phyloP scores from a whole-genome alignment of 1,140 invertebrate species.

The Pachypeltis micranthus region DNA sequence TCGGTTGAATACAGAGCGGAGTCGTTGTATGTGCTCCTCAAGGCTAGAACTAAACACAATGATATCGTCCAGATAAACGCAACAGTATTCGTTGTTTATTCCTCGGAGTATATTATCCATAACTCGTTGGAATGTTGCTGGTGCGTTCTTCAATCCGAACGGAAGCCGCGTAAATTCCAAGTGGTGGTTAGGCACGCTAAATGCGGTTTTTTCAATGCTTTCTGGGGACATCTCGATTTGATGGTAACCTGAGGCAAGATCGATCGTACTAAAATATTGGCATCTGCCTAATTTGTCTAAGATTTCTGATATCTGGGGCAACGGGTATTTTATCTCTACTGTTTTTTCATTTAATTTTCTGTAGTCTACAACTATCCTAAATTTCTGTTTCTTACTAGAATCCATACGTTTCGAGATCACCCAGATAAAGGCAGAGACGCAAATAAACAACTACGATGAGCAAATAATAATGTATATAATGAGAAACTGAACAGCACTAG shows the following conservation, averaged over 20 bases:
- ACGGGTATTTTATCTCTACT: conserved; percentile 12
- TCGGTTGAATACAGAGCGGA: conserved; percentile 26
- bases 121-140: conserved; percentile 21
- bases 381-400: conserved; percentile 22
- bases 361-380: conserved; percentile 26
- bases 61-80: conserved; percentile 39
- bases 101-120: conserved; percentile 29
- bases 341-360: conserved; percentile 24
- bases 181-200: conserved; percentile 21
- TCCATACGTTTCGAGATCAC: conserved; percentile 25
- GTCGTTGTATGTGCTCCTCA: conserved; percentile 30
- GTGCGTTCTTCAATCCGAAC: conserved; percentile 21
- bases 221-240: conserved; percentile 29
- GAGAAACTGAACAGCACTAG: too few species aligned
- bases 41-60: conserved; percentile 31
- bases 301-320: conserved; percentile 26
- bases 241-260: conserved; percentile 26
- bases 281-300: conserved; percentile 10
- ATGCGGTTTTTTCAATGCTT: conserved; percentile 22
- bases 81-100: neutral
- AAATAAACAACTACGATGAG: too few species aligned
- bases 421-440: too few species aligned
- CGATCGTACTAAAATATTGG: conserved; percentile 24
- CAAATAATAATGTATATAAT: too few species aligned
- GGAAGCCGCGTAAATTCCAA: conserved; percentile 23